A percentile compares a stretch with the other conserved stretches of the same genome.
phyloP scores from a whole-genome alignment of 2,797 vertebrate genomes.

The Rachycentron canadum region DNA sequence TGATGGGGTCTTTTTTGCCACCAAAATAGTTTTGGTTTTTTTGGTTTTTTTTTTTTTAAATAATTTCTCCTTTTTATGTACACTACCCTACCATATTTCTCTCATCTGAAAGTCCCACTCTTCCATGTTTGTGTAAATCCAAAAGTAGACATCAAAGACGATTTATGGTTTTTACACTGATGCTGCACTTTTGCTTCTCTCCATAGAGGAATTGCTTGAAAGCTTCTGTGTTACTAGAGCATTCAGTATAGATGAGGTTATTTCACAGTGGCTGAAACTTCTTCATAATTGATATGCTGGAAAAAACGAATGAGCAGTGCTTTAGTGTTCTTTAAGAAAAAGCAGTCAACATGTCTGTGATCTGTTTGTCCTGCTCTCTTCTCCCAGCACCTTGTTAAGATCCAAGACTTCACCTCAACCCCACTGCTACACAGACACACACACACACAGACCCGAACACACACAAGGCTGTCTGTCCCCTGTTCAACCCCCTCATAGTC shows the following conservation, averaged over 20 bases:
- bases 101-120: neutral
- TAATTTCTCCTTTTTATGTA: neutral
- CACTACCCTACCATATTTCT: neutral
- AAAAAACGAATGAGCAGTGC: conserved; percentile 26
- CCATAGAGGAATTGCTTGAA: conserved; percentile 11
- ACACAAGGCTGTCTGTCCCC: conserved; percentile 65
- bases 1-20: conserved; percentile 5
- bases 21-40: neutral
- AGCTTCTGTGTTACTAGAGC: conserved; percentile 3
- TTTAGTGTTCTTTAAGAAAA: conserved; percentile 54
- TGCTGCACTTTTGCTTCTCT: conserved; percentile 17
- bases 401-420: conserved; percentile 60
- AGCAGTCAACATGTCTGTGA: conserved; percentile 44
- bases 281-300: conserved; percentile 33
- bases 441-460: conserved; percentile 16
- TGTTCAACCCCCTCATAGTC: conserved; percentile 70
- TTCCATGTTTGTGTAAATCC: conserved; percentile 13
- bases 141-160: conserved; percentile 20
- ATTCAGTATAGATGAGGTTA: neutral
- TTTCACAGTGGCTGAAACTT: conserved; percentile 12
- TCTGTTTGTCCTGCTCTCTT: conserved; percentile 69
- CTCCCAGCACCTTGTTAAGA: conserved; percentile 75
- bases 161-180: conserved; percentile 6
- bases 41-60: too few relatives aligned
- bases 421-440: conserved; percentile 7